Conservation (phyloP, 2,888 invertebrate genomes). For the Drosophila mayaguana region DNA sequence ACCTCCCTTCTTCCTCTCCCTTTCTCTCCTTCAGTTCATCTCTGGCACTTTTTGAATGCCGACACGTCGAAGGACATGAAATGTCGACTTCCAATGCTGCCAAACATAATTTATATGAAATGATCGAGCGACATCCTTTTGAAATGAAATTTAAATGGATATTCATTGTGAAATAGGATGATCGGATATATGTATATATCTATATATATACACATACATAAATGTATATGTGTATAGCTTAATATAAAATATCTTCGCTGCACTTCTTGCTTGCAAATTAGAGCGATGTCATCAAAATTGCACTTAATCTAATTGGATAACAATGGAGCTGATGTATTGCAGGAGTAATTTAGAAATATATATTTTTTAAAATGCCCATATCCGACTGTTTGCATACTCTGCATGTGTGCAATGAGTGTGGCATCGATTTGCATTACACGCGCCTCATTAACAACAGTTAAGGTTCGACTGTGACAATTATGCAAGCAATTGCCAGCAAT, state of each 20-base stretch:
- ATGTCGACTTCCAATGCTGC: constrained; percentile 13
- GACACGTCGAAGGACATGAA: constrained; percentile 50
- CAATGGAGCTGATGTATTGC: not conserved
- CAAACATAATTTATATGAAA: constrained; percentile 3
- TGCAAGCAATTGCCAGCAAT: constrained; percentile 23
- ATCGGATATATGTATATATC: not conserved
- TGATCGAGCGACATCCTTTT: not conserved
- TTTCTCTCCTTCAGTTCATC: not conserved
- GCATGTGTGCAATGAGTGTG: constrained; percentile 32
- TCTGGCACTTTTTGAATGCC: constrained; percentile 5
- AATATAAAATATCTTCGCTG: no score
- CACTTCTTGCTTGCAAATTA: not conserved
- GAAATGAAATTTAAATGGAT: constrained; percentile 7
- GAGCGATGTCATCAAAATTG: constrained; percentile 1
- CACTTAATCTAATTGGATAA: constrained; percentile 16
- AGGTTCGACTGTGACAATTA: constrained; percentile 13
- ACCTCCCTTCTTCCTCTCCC: not conserved
- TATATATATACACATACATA: not conserved
- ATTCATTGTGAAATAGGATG: not conserved
- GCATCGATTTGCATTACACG: constrained; percentile 34
- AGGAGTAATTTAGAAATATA: not conserved
- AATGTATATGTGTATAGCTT: not conserved
- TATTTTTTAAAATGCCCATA: constrained; percentile 11
- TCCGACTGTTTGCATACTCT: constrained; percentile 20
- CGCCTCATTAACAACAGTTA: constrained; percentile 41